A percentile compares a stretch with the other conserved stretches of the same genome.
Conservation (phyloP, 2,888 invertebrate genomes). For the Phengaris arion region DNA sequence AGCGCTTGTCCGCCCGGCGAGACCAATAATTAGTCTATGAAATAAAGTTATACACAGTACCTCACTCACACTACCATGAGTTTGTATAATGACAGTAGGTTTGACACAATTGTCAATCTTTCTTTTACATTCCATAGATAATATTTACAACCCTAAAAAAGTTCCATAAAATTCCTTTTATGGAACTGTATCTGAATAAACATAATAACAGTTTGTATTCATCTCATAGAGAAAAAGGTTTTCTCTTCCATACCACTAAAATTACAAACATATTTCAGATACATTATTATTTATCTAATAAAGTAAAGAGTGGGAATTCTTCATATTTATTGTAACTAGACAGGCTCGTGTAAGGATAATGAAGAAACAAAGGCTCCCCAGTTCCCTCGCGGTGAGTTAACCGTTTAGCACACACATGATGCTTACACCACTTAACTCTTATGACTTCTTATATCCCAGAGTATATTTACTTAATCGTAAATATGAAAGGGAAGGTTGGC, state of each 20-base stretch:
- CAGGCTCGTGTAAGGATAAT: neutral
- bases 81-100: too few relatives aligned
- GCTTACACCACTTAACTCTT: conserved; percentile 9
- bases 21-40: too few relatives aligned
- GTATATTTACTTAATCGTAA: neutral
- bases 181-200: neutral
- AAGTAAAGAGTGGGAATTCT: conserved; percentile 1
- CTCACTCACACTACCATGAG: too few relatives aligned
- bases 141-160: too few relatives aligned
- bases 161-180: too few relatives aligned
- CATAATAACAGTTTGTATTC: neutral
- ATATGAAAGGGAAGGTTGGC: neutral
- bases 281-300: conserved; percentile 6
- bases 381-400: neutral
- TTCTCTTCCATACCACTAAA: neutral
- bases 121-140: too few relatives aligned
- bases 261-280: neutral
- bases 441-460: conserved; percentile 6
- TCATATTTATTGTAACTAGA: neutral
- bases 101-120: too few relatives aligned
- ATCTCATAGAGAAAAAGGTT: neutral
- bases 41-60: too few relatives aligned
- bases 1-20: too few relatives aligned
- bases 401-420: neutral
- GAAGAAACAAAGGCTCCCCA: neutral